These are phyloP conservation scores for Coboldia fuscipes DNA, from an alignment of 1,140 invertebrate species.

Conservation along the genomic window DNA sequence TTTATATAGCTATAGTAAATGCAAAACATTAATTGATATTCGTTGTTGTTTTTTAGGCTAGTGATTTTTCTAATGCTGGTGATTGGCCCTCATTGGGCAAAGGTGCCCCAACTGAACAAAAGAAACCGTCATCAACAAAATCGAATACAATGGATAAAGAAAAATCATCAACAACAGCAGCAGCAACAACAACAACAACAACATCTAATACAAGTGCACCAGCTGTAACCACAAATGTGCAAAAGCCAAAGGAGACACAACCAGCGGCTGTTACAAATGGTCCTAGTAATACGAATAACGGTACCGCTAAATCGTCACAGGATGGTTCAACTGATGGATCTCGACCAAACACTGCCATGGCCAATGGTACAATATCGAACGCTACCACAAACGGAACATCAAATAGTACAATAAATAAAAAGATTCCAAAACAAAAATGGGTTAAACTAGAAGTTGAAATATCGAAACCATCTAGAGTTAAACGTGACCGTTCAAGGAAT, in stretches of 20 bases:
- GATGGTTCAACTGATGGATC: conserved; percentile 26
- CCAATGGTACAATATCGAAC: neutral
- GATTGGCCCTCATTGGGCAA: conserved; percentile 55
- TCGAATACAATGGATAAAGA: conserved; percentile 3
- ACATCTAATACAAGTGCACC: conserved; percentile 1
- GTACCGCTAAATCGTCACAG: conserved; percentile 10
- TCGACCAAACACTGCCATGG: neutral
- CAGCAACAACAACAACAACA: conserved; percentile 3
- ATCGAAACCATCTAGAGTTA: conserved; percentile 20
- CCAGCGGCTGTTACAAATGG: conserved; percentile 25
- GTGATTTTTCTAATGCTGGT: conserved; percentile 45
- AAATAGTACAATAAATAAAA: conserved; percentile 3
- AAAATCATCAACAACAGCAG: conserved; percentile 4
- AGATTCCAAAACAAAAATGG: conserved; percentile 51
- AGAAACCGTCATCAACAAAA: neutral
- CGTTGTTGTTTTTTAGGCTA: conserved; percentile 28
- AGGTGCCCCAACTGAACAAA: neutral
- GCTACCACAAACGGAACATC: neutral
- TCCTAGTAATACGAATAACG: neutral
- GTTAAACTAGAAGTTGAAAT: conserved; percentile 49
- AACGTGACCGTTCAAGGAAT: conserved; percentile 8
- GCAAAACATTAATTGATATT: neutral
- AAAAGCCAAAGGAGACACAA: neutral
- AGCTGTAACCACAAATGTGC: conserved; percentile 1
- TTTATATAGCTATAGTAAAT: neutral